Evolutionary conservation across 2,888 invertebrate species (phyloP).

Genomic region (Tortrix viridana): DNA sequence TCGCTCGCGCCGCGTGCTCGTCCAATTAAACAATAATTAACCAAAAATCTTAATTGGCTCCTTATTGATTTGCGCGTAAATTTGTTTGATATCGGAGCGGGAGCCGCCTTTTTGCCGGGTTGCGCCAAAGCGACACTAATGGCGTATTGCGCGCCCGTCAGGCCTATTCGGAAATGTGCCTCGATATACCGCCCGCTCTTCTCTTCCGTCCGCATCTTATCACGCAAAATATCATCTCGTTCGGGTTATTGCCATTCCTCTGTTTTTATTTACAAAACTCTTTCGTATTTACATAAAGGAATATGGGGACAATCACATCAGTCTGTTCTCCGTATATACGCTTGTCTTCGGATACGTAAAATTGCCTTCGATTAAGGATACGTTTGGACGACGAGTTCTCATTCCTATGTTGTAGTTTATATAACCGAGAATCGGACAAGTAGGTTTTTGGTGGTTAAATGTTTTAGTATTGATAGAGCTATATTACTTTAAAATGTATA

Average conservation of each 20-base stretch:
- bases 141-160: slow-evolving; percentile 27
- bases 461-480: too few species aligned
- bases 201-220: slow-evolving; percentile 35
- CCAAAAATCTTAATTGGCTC: slow-evolving; percentile 57
- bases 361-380: slow-evolving; percentile 25
- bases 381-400: slow-evolving; percentile 4
- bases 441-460: neutral
- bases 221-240: slow-evolving; percentile 29
- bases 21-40: slow-evolving; percentile 54
- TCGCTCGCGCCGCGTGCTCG: slow-evolving; percentile 47
- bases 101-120: slow-evolving; percentile 47
- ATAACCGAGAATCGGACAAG: neutral
- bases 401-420: neutral
- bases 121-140: slow-evolving; percentile 26
- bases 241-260: slow-evolving; percentile 37
- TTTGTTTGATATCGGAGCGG: slow-evolving; percentile 49
- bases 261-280: slow-evolving; percentile 38
- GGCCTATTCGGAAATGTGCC: slow-evolving; percentile 31
- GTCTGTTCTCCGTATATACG: slow-evolving; percentile 28
- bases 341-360: slow-evolving; percentile 20
- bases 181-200: slow-evolving; percentile 33
- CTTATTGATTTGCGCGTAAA: slow-evolving; percentile 54
- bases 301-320: slow-evolving; percentile 36
- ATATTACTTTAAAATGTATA: too few species aligned
- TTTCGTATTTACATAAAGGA: slow-evolving; percentile 37